Conservation (phyloP, 2,888 invertebrate genomes). For the Liposcelis brunnea region DNA sequence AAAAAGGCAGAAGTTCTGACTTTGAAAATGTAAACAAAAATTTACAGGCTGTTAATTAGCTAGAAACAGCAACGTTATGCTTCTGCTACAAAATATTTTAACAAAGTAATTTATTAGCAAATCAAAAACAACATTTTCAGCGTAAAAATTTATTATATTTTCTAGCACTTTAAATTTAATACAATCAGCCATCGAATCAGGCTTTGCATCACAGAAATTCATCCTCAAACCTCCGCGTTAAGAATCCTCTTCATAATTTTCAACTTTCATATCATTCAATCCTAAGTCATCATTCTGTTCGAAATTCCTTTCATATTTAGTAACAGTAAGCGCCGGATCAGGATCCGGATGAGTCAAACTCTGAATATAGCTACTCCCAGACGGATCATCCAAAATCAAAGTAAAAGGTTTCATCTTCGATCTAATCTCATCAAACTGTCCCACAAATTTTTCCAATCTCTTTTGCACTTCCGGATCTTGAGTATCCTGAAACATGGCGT, state of each 20-base stretch:
- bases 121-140: too few relatives aligned
- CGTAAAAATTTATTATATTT: too few relatives aligned
- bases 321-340: slow-evolving; percentile 56
- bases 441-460: slow-evolving; percentile 44
- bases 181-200: too few relatives aligned
- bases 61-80: too few relatives aligned
- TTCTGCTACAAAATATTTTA: too few relatives aligned
- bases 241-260: slow-evolving; percentile 41
- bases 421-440: slow-evolving; percentile 47
- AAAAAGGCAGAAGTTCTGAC: too few relatives aligned
- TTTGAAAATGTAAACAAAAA: too few relatives aligned
- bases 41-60: too few relatives aligned
- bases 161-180: too few relatives aligned
- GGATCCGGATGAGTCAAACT: slow-evolving; percentile 50
- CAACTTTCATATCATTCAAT: slow-evolving; percentile 88
- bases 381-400: slow-evolving; percentile 83
- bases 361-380: slow-evolving; percentile 92
- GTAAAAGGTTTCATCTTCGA: slow-evolving; percentile 45
- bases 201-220: too few relatives aligned
- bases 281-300: slow-evolving; percentile 95
- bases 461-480: slow-evolving; percentile 33
- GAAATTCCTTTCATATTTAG: slow-evolving; percentile 60
- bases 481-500: slow-evolving; percentile 56
- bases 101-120: too few relatives aligned
- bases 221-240: too few relatives aligned